phyloP scores from a whole-genome alignment of 2,113 vertebrate species.

The Petaurus breviceps region DNA sequence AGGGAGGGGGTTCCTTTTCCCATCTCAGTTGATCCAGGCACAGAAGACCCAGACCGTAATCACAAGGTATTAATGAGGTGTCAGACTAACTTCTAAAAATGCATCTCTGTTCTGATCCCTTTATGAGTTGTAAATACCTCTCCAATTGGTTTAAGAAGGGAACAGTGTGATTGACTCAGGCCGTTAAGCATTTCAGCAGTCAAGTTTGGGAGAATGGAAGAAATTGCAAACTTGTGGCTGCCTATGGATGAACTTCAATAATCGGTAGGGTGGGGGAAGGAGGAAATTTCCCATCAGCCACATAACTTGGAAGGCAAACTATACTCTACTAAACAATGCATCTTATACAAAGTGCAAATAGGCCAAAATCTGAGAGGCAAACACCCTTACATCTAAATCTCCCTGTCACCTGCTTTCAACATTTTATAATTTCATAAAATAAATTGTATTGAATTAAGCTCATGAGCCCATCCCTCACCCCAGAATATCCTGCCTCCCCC shows the following conservation, averaged over 20 bases:
- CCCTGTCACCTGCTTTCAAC: neutral
- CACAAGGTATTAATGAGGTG: neutral
- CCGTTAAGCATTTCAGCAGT: neutral
- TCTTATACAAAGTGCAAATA: neutral
- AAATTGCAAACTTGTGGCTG: neutral
- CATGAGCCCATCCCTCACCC: neutral
- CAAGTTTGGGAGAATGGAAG: neutral
- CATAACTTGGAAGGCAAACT: neutral
- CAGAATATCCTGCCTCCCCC: neutral
- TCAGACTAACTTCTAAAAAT: neutral
- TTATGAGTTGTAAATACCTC: neutral
- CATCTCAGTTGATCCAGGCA: neutral
- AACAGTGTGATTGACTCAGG: too few relatives aligned
- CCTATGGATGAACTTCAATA: neutral
- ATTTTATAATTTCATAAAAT: neutral
- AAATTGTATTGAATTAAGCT: neutral
- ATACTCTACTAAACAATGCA: neutral
- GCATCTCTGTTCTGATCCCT: neutral
- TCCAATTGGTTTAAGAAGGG: neutral
- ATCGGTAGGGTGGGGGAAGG: neutral
- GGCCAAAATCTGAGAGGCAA: neutral
- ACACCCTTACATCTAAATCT: neutral
- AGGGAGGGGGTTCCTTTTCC: neutral
- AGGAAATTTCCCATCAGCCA: neutral
- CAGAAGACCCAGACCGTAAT: neutral